Percentiles rank a stretch among this genome's conserved stretches.
These are phyloP conservation scores for Gymnocephalus cernua DNA, from an alignment of 2,113 vertebrate species.

Conservation along the genomic window DNA sequence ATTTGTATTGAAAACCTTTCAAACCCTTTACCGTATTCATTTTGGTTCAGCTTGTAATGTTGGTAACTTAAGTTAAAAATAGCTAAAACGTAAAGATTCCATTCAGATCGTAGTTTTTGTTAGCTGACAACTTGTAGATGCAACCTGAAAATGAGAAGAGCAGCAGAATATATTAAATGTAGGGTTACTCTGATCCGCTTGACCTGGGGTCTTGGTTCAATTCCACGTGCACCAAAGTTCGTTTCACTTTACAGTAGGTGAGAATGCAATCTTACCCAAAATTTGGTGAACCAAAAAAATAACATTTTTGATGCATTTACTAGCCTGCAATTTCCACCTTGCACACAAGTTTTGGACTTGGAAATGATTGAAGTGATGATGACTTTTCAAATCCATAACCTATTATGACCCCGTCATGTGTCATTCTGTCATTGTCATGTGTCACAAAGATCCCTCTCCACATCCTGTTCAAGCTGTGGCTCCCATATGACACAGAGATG, in stretches of 20 bases:
- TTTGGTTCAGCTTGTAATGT: neutral
- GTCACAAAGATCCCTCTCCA: neutral
- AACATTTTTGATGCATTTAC: too few relatives aligned
- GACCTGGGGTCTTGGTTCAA: too few relatives aligned
- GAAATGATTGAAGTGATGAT: too few relatives aligned
- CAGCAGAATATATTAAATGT: neutral
- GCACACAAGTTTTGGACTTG: too few relatives aligned
- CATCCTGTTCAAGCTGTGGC: conserved; percentile 35
- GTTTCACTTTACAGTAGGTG: too few relatives aligned
- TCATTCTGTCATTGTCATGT: conserved; percentile 34
- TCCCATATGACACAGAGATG: conserved; percentile 27
- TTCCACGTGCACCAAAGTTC: too few relatives aligned
- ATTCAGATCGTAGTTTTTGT: neutral
- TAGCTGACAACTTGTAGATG: neutral
- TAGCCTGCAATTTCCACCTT: too few relatives aligned
- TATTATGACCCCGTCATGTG: neutral
- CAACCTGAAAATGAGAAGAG: neutral
- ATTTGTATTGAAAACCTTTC: too few relatives aligned
- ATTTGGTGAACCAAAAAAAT: too few relatives aligned
- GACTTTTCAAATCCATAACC: too few relatives aligned
- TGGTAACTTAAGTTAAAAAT: neutral
- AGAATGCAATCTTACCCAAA: too few relatives aligned
- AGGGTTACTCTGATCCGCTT: too few relatives aligned
- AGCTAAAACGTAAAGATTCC: neutral
- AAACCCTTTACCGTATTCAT: neutral